phyloP scores from a whole-genome alignment of 2,888 invertebrate species.

The Emmelina monodactyla region DNA sequence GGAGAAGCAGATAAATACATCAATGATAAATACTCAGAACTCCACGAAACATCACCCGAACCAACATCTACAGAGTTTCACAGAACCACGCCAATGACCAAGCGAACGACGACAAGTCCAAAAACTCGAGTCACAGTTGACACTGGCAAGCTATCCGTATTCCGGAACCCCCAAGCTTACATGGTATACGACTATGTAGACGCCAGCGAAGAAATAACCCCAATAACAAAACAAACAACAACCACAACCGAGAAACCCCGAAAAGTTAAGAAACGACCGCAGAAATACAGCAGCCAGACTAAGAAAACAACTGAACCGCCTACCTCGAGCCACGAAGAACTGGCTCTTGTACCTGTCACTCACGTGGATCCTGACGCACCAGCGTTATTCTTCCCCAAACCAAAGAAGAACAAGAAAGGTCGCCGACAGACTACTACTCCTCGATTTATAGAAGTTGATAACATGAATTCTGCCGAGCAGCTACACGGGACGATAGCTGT shows the following conservation, averaged over 20 bases:
- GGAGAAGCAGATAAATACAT: conserved; percentile 22
- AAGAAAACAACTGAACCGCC: not conserved
- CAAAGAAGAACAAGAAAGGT: conserved; percentile 23
- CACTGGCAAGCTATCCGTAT: conserved; percentile 39
- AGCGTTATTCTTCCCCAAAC: conserved; percentile 42
- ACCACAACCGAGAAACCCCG: not conserved
- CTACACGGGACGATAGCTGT: too few species aligned
- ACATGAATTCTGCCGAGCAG: too few species aligned
- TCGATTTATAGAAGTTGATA: too few species aligned
- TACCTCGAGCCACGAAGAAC: conserved; percentile 26
- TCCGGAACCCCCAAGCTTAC: conserved; percentile 40
- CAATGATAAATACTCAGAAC: conserved; percentile 38
- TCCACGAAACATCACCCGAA: conserved; percentile 10
- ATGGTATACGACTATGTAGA: conserved; percentile 29
- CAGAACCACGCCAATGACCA: conserved; percentile 12
- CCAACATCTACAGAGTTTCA: not conserved
- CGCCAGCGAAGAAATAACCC: conserved; percentile 20
- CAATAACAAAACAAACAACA: conserved; percentile 10
- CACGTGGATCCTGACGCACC: conserved; percentile 36
- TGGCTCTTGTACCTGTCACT: conserved; percentile 39
- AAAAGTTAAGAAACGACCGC: conserved; percentile 20
- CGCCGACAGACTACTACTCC: conserved; percentile 16
- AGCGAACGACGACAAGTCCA: conserved; percentile 20
- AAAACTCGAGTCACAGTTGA: conserved; percentile 8
- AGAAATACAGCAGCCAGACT: conserved; percentile 18